Percentiles rank a stretch among this genome's conserved stretches.
phyloP scores from a whole-genome alignment of 2,113 vertebrate species.

The Anguilla japonica region DNA sequence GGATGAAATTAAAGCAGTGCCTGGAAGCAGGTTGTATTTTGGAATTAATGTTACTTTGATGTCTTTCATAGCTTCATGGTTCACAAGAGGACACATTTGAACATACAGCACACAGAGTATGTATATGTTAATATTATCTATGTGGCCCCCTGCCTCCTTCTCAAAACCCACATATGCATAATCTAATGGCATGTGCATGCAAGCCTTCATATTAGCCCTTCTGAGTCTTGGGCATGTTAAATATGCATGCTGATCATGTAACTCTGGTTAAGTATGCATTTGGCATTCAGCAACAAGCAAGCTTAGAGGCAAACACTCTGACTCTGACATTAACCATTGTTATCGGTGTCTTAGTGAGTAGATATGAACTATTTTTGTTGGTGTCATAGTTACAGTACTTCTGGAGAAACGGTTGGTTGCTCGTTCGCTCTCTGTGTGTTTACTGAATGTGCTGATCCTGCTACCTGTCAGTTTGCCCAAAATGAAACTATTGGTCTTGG shows the following conservation, averaged over 20 bases:
- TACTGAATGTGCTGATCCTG: not conserved
- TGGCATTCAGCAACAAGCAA: not conserved
- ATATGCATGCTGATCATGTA: constrained; percentile 1
- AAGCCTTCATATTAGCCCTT: not conserved
- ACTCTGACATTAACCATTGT: not conserved
- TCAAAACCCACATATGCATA: constrained; percentile 9
- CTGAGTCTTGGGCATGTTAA: constrained; percentile 2
- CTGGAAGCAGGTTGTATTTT: not conserved
- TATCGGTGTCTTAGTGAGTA: not conserved
- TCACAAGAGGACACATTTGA: not conserved
- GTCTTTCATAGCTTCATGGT: not conserved
- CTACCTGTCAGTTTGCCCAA: not conserved
- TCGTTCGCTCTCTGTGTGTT: not conserved
- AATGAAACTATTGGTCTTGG: not conserved
- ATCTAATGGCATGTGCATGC: not conserved
- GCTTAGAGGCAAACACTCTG: constrained; percentile 4
- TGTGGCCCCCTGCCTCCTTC: not conserved
- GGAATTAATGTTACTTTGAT: constrained; percentile 2
- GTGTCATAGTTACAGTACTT: not conserved
- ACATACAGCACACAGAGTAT: not conserved
- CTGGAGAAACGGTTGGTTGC: not conserved
- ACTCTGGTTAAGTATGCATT: not conserved
- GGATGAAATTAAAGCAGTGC: not conserved
- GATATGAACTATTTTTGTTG: not conserved
- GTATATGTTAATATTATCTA: not conserved